Evolutionary conservation across 2,888 invertebrate species (phyloP).

Genomic region (Cheilosia impressa): DNA sequence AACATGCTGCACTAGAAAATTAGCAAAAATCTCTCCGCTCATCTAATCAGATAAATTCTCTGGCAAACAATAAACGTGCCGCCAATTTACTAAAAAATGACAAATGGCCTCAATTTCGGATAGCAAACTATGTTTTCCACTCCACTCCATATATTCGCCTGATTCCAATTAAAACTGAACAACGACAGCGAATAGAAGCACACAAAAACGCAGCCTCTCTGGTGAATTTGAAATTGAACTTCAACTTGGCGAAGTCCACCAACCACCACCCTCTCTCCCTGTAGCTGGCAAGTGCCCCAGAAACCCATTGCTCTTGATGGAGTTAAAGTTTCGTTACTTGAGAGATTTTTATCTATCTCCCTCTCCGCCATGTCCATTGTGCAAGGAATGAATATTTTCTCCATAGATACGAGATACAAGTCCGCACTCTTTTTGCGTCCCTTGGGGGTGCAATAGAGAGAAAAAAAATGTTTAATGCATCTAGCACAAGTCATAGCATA

Average conservation of each 20-base stretch:
- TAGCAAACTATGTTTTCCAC: slow-evolving; percentile 4
- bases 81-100: slow-evolving; percentile 40
- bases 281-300: slow-evolving; percentile 37
- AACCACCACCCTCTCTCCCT: background rate
- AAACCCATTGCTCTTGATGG: slow-evolving; percentile 69
- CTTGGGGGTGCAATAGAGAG: background rate
- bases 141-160: slow-evolving; percentile 11
- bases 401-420: slow-evolving; percentile 5
- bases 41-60: slow-evolving; percentile 55
- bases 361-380: slow-evolving; percentile 1
- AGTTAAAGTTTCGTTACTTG: slow-evolving; percentile 23
- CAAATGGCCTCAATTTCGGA: slow-evolving; percentile 50
- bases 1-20: background rate
- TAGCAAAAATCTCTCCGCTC: slow-evolving; percentile 12
- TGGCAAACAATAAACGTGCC: slow-evolving; percentile 41
- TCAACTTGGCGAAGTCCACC: slow-evolving; percentile 27
- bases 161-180: slow-evolving; percentile 65
- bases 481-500: slow-evolving; percentile 33
- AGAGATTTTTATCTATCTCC: slow-evolving; percentile 56
- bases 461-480: slow-evolving; percentile 27
- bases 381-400: slow-evolving; percentile 10
- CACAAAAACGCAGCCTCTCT: slow-evolving; percentile 4
- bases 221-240: slow-evolving; percentile 63
- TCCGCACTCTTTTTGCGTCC: slow-evolving; percentile 18
- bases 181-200: slow-evolving; percentile 21